Percentiles rank a stretch among this genome's conserved stretches.
Evolutionary conservation across 2,797 vertebrate genomes (phyloP).

Genomic region (Brotula barbata): DNA sequence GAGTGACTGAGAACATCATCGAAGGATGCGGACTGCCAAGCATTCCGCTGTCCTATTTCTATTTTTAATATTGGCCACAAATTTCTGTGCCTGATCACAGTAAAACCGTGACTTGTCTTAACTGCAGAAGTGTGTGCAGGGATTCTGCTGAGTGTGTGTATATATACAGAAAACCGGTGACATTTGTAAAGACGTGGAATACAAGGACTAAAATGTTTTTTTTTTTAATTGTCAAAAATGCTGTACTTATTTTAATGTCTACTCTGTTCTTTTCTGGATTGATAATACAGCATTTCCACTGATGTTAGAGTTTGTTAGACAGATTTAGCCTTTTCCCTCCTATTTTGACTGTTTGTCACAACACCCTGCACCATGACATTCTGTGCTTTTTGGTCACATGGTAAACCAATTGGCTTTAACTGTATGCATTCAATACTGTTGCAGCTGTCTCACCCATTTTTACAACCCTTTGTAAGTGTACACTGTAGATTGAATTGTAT

Average conservation of each 20-base stretch:
- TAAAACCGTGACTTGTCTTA: constrained; percentile 62
- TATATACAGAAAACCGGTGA: constrained; percentile 14
- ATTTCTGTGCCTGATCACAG: constrained; percentile 63
- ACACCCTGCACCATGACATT: constrained; percentile 18
- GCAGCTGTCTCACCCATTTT: constrained; percentile 42
- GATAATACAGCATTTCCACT: constrained; percentile 33
- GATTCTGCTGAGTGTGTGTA: constrained; percentile 22
- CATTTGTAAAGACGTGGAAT: constrained; percentile 60
- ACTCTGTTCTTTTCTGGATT: constrained; percentile 48
- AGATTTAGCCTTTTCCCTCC: constrained; percentile 20
- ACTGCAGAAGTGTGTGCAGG: constrained; percentile 46
- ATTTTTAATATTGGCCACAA: constrained; percentile 70
- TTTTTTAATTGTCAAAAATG: constrained; percentile 65
- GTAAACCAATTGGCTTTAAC: constrained; percentile 43
- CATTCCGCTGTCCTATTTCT: constrained; percentile 64
- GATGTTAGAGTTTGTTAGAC: constrained; percentile 50
- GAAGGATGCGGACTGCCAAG: constrained; percentile 6
- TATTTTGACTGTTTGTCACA: constrained; percentile 32
- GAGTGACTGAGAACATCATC: constrained; percentile 85
- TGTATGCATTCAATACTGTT: constrained; percentile 49
- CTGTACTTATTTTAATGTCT: constrained; percentile 61
- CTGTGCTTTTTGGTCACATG: constrained; percentile 22
- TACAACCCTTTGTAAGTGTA: constrained; percentile 56
- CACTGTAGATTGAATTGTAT: constrained; percentile 68
- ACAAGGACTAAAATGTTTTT: constrained; percentile 42